These are phyloP conservation scores for Stercorarius parasiticus DNA, from an alignment of 2,113 vertebrate genomes.

Conservation along the genomic window DNA sequence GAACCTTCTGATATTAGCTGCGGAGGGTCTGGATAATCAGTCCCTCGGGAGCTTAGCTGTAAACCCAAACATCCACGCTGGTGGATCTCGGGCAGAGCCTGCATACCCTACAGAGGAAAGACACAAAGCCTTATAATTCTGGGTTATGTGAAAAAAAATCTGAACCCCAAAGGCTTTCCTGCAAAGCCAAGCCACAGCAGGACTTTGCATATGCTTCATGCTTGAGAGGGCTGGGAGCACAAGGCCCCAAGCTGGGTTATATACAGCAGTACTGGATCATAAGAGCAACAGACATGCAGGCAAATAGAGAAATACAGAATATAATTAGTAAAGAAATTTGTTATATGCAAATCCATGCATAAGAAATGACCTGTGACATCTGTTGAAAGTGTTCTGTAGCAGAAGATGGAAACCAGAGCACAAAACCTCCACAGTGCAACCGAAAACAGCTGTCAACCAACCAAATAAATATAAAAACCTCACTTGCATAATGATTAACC, in stretches of 20 bases:
- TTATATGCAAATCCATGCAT: accelerated
- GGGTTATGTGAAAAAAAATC: neutral
- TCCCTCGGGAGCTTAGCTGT: neutral
- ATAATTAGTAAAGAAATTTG: neutral
- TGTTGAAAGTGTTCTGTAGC: neutral
- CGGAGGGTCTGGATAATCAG: neutral
- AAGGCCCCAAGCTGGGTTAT: neutral
- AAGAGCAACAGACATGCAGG: neutral
- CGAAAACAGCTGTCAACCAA: neutral
- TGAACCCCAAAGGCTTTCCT: neutral
- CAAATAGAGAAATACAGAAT: neutral
- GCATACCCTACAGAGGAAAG: neutral
- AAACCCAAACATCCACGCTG: neutral
- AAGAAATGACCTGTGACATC: neutral
- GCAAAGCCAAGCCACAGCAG: neutral
- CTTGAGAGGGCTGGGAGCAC: neutral
- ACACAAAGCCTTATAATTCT: neutral
- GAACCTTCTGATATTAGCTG: neutral
- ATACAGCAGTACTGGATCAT: neutral
- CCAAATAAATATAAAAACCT: neutral
- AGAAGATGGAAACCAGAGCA: neutral
- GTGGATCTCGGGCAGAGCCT: neutral
- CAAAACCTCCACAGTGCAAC: neutral
- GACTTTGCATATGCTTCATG: neutral
- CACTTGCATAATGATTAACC: slow-evolving; percentile 24